Evolutionary conservation across 1,140 invertebrate species (phyloP).

Genomic region (Saxidomus purpurata): DNA sequence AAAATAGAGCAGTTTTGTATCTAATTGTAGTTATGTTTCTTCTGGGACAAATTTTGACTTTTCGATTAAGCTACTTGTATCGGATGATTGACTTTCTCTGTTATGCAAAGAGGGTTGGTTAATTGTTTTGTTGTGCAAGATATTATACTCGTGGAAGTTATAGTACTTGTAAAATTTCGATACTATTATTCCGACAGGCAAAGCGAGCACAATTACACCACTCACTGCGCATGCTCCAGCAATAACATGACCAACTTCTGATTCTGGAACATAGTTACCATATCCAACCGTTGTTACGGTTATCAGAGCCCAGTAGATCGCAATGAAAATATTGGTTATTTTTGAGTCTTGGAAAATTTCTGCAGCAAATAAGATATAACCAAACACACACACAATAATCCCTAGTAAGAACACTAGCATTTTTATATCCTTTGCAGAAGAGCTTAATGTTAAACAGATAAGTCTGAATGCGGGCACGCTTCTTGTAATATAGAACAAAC

Average conservation of each 20-base stretch:
- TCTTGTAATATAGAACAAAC: slow-evolving; percentile 8
- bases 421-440: slow-evolving; percentile 72
- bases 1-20: too few relatives aligned
- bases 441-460: slow-evolving; percentile 75
- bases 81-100: too few relatives aligned
- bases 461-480: not conserved
- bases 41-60: too few relatives aligned
- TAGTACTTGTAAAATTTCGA: too few relatives aligned
- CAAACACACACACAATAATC: slow-evolving; percentile 67
- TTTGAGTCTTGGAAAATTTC: slow-evolving; percentile 67
- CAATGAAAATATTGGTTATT: slow-evolving; percentile 93
- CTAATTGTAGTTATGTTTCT: too few relatives aligned
- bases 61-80: too few relatives aligned
- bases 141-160: not conserved
- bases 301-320: slow-evolving; percentile 99
- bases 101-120: too few relatives aligned
- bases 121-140: not conserved
- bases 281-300: slow-evolving; percentile 99
- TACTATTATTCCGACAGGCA: slow-evolving; percentile 96
- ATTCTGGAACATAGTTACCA: slow-evolving; percentile 87
- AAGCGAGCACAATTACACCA: slow-evolving; percentile 94
- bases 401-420: slow-evolving; percentile 72
- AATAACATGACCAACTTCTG: slow-evolving; percentile 87
- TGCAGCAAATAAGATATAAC: too few relatives aligned
- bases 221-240: slow-evolving; percentile 94